Base-by-base conservation (phyloP, 2,113 vertebrate species). In the Odocoileus virginianus region DNA sequence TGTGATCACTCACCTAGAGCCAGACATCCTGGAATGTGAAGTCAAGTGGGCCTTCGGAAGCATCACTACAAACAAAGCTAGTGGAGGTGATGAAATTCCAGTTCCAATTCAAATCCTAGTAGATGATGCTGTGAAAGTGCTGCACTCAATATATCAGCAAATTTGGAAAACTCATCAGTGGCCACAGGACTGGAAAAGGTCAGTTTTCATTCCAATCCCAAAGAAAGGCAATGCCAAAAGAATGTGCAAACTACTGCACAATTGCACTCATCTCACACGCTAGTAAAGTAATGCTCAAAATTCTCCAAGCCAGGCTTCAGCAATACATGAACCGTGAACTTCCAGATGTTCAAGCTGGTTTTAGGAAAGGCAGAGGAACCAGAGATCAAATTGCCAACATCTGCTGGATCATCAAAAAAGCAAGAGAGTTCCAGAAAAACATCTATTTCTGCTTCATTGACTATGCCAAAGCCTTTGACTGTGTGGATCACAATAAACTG, bases 341-440 rank as follows among this genome's bases (percentile, higher is more conserved):
- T 36, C 64, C 64, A 0, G 7, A 36, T 19, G 64, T 67, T 67
- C 33, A n/a, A 67, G 64, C 33, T 67, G 64, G 33, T 1, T n/a
- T 67, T 67, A 67, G 16, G n/a, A 67, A 67, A 64, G 7, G 7
- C 61, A 64, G 16, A 64, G 33, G 61, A 64, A n/a, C 15, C 7
- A n/a, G 61, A 64, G 33, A 64, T 9, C 33, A 64, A 64, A 64
- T 64, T 9, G 61, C 3, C 61, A 64, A n/a, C 33, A 64, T 64
- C 15, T 0, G 0, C 7, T 17, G 30, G 61, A 17, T 64, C 61
- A 64, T 64, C 0, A 0, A 17, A n/a, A 64, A 64, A n/a, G 61
- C 61, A 64, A 64, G 30, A n/a, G 30, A 64, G 61, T 64, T 64
- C 61, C 15, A 64, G 61, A 64, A n/a, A 64, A n/a, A 9, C 7